Conservation (phyloP, 1,140 invertebrate species). For the Rhyacophila brunnea region DNA sequence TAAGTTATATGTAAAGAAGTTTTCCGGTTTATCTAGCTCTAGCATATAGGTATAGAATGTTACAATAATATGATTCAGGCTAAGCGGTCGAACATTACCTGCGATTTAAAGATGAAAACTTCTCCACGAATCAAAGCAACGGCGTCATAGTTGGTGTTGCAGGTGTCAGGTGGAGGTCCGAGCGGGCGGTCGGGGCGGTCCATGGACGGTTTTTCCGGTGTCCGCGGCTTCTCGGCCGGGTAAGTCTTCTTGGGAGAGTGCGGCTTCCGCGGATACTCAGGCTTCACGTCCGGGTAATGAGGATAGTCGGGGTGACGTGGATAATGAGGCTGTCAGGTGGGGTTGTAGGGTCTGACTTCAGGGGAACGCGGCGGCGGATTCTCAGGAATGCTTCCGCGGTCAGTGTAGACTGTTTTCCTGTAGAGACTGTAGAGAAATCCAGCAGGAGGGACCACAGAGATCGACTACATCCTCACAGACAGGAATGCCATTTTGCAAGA, state of each 20-base stretch:
- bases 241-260: constrained; percentile 42
- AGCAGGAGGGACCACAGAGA: too few species aligned
- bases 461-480: too few species aligned
- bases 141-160: constrained; percentile 84
- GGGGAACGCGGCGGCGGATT: not conserved
- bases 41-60: too few species aligned
- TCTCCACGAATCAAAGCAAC: constrained; percentile 83
- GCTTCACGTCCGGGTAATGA: constrained; percentile 33
- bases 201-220: constrained; percentile 43
- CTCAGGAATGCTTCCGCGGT: constrained; percentile 32
- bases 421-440: too few species aligned
- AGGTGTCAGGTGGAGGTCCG: constrained; percentile 74
- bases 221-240: constrained; percentile 42
- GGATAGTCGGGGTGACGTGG: constrained; percentile 42
- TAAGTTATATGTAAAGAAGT: too few species aligned
- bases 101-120: constrained; percentile 87
- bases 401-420: constrained; percentile 33
- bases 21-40: too few species aligned
- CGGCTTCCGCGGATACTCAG: constrained; percentile 16
- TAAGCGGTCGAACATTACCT: too few species aligned
- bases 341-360: constrained; percentile 26
- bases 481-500: too few species aligned
- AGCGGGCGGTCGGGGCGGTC: constrained; percentile 39
- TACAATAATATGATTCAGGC: too few species aligned
- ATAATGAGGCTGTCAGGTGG: constrained; percentile 40